Evolutionary conservation across 2,888 invertebrate genomes (phyloP).

Genomic region (Capitulum mitella): DNA sequence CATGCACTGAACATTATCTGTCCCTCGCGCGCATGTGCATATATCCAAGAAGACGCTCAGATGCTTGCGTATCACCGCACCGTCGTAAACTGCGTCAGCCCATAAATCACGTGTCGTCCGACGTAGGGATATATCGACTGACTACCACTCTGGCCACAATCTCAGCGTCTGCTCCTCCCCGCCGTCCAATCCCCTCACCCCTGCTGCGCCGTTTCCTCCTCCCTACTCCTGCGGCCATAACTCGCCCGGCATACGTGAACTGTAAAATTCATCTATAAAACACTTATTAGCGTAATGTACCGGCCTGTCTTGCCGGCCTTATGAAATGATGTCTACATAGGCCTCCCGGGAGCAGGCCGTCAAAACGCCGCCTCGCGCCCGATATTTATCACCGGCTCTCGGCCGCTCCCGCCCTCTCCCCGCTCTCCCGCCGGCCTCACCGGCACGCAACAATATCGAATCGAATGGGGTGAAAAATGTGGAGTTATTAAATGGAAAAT

Average conservation of each 20-base stretch:
- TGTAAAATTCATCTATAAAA: conserved; percentile 21
- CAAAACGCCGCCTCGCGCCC: not conserved
- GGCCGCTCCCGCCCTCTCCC: not conserved
- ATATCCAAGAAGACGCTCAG: no score
- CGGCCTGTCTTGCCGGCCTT: conserved; percentile 8
- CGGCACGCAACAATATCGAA: conserved; percentile 6
- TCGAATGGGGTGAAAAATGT: conserved; percentile 24
- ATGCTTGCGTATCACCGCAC: no score
- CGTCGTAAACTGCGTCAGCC: no score
- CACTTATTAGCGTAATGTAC: conserved; percentile 17
- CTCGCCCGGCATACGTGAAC: not conserved
- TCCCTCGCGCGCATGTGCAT: no score
- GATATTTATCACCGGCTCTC: conserved; percentile 19
- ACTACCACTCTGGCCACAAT: no score
- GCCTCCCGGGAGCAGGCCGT: not conserved
- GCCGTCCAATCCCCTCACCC: not conserved
- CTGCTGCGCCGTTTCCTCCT: not conserved
- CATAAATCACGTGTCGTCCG: no score
- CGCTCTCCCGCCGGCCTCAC: not conserved
- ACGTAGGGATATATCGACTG: no score
- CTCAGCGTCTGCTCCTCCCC: not conserved
- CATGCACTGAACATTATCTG: no score
- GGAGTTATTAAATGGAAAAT: conserved; percentile 18
- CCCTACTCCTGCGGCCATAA: not conserved
- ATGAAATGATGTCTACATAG: conserved; percentile 24